Evolutionary conservation across 2,888 invertebrate species (phyloP).

Genomic region (Tribolium freemani): DNA sequence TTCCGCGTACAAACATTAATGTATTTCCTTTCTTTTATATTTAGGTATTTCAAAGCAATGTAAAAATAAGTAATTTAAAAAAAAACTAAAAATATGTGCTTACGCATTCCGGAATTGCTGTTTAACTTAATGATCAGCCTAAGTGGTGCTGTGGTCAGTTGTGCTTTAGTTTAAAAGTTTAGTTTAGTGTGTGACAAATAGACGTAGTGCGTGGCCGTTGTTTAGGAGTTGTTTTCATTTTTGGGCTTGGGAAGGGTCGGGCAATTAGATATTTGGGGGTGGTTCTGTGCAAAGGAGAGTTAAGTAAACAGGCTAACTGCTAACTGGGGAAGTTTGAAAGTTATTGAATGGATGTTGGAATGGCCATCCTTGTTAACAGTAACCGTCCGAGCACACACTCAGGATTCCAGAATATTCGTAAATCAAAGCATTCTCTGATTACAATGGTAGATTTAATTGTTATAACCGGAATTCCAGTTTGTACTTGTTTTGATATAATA

Average conservation of each 20-base stretch:
- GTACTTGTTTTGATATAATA: constrained; percentile 61
- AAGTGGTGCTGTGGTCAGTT: not conserved
- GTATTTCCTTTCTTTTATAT: no score
- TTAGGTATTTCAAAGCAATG: no score
- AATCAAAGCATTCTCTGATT: constrained; percentile 59
- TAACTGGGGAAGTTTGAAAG: constrained; percentile 65
- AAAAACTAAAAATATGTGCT: no score
- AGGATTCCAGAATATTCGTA: constrained; percentile 55
- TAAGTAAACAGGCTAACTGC: constrained; percentile 65
- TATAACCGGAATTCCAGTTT: constrained; percentile 59
- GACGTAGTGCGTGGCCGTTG: not conserved
- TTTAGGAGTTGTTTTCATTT: not conserved
- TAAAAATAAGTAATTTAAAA: no score
- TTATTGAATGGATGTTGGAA: constrained; percentile 65
- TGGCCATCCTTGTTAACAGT: constrained; percentile 60
- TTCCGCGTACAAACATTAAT: no score
- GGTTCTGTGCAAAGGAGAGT: constrained; percentile 29
- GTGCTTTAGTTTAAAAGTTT: not conserved
- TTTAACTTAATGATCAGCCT: not conserved
- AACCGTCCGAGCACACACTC: constrained; percentile 42
- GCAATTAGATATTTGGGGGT: constrained; percentile 26
- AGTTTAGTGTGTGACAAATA: not conserved
- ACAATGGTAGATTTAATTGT: constrained; percentile 60
- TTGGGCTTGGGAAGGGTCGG: not conserved
- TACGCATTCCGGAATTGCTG: no score